phyloP scores from a whole-genome alignment of 2,888 invertebrate species.

The Synergus laeviventris region DNA sequence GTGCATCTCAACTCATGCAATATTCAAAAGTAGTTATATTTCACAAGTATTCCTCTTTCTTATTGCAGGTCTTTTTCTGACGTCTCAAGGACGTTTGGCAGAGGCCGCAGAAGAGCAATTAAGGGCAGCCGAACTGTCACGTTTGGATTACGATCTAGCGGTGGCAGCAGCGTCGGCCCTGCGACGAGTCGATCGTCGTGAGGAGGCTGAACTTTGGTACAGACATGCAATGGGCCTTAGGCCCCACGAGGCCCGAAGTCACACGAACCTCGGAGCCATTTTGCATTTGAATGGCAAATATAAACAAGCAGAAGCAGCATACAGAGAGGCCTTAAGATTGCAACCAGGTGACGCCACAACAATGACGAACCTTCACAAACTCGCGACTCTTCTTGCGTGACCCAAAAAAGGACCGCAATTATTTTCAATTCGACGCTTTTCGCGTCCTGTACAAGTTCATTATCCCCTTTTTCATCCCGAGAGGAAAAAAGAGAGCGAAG shows the following conservation, averaged over 20 bases:
- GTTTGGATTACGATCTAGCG: slow-evolving; percentile 88
- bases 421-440: neutral
- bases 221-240: slow-evolving; percentile 80
- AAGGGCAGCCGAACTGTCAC: slow-evolving; percentile 86
- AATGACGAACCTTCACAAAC: slow-evolving; percentile 90
- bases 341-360: slow-evolving; percentile 94
- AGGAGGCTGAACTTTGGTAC: slow-evolving; percentile 92
- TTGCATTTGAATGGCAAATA: slow-evolving; percentile 95
- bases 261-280: slow-evolving; percentile 97
- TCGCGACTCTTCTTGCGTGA: slow-evolving; percentile 79
- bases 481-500: slow-evolving; percentile 12
- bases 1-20: neutral
- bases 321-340: slow-evolving; percentile 89
- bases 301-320: slow-evolving; percentile 90
- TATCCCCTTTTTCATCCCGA: slow-evolving; percentile 12
- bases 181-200: slow-evolving; percentile 87
- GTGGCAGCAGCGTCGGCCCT: slow-evolving; percentile 93
- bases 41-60: neutral
- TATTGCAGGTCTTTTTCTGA: slow-evolving; percentile 88
- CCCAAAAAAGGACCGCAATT: slow-evolving; percentile 56
- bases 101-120: slow-evolving; percentile 91
- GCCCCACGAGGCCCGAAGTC: slow-evolving; percentile 89
- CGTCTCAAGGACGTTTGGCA: slow-evolving; percentile 85
- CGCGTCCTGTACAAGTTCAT: neutral
- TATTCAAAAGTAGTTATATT: neutral